A percentile compares a stretch with the other conserved stretches of the same genome.
Evolutionary conservation across 2,797 vertebrate genomes (phyloP).

Genomic region (Sebastes steindachneri): DNA sequence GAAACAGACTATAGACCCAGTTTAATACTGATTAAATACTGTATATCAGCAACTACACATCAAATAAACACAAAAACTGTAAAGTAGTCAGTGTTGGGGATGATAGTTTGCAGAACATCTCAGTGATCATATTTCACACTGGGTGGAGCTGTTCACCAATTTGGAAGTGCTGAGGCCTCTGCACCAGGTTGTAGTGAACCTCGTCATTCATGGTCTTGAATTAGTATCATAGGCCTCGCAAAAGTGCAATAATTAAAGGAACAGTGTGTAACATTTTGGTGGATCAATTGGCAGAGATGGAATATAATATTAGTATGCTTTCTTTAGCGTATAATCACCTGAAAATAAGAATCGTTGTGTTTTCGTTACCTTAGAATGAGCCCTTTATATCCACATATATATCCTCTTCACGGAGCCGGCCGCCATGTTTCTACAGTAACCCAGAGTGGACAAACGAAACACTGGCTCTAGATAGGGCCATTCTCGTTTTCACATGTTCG

Average conservation of each 20-base stretch:
- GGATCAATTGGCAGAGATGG: neutral
- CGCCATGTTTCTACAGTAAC: too few species aligned
- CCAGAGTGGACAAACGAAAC: too few species aligned
- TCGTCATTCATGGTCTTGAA: neutral
- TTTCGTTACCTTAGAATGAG: neutral
- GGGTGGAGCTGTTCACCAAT: constrained; percentile 22
- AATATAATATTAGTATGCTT: neutral
- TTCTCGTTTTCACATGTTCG: too few species aligned
- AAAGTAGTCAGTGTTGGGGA: neutral
- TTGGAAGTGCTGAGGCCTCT: neutral
- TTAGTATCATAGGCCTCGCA: neutral
- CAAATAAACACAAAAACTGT: neutral
- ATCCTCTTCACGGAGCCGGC: too few species aligned
- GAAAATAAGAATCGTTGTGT: neutral
- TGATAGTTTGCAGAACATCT: neutral
- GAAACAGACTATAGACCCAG: neutral
- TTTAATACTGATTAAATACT: neutral
- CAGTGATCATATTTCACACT: neutral
- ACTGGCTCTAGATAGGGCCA: too few species aligned
- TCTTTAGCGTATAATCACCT: neutral
- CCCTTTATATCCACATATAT: neutral
- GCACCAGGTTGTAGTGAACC: neutral
- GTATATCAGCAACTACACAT: neutral
- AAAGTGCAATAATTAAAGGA: neutral
- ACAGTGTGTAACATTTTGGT: too few species aligned